Base-by-base conservation (phyloP, 2,888 invertebrate genomes). In the Listrodromus nycthemerus region DNA sequence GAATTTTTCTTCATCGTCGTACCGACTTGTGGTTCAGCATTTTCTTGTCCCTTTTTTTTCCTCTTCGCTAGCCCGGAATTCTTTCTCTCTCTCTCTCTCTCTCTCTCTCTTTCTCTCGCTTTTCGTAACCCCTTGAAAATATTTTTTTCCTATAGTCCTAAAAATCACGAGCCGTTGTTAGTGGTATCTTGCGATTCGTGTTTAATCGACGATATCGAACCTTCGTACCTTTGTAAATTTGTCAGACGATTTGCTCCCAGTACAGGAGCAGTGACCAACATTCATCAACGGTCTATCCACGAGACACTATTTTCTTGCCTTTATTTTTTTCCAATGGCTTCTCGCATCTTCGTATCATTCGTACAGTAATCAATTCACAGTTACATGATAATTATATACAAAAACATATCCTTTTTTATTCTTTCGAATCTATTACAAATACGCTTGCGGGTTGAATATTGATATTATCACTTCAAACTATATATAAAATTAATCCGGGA, bases 341-440 rank as follows among this genome's bases (percentile, higher is more conserved):
- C 33, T 16, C 19, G 63, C 13, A 21, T 52, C 19, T 3, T n/a
- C 52, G 37, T 8, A 55, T 52, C 21, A 13, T 41, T n/a, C 27
- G 41, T 65, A 19, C 8, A 30, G 50, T 19, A 65, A 21, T 21
- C 27, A 52, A 58, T 69, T 37, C 13, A 19, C 8, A 41, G 10
- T 33, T 24, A 45, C 69, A 24, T 70, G 66, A 37, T 80, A 80
- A 66, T 69, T 83, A 80, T 83, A 77, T 81, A 84, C 84, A 84
- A 84, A 84, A 81, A 74, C 73, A 65, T 78, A 55, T 37, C 37
- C 37, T 69, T 80, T 70, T 84, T 75, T 66, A 69, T 81, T 78
- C 61, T 84, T 63, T 55, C 75, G 61, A 58, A 78, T 69, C 58
- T 10, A 66, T 73, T 84, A 84, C 84, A 84, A 73, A 71, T 76